Evolutionary conservation across 2,113 vertebrate genomes (phyloP), one percentile per base, ranked within the genome.

Genomic region (Gobio gobio): DNA sequence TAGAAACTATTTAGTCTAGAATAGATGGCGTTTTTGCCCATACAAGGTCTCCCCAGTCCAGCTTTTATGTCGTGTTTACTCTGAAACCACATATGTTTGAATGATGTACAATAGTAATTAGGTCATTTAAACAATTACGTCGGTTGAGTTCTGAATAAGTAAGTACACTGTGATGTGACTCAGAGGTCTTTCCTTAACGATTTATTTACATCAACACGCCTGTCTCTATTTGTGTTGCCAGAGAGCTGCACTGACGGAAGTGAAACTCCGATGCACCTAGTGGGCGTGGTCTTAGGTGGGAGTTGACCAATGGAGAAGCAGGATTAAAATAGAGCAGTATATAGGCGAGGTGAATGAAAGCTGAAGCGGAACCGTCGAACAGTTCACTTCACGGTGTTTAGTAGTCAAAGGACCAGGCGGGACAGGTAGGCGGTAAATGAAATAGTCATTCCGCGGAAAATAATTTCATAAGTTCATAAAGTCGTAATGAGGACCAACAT

Each of bases 271-370:
- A 75, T 64, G 85, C 43, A 78, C 73, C 45, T 58, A 63, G 26
- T 82, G 88, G 91, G 90, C 63, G 92, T 90, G 20, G 87, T 84
- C 91, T 18, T 20, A 73, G 7, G 86, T 29, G 77, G 84, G 64
- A 85, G 56, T 82, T 4, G 83, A 47, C 94, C 93, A 95, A 95
- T 95, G 45, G 87, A 66, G 24, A 6, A 59, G 14, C 54, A 63
- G 86, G 91, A 93, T 90, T 93, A 93, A 95, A 95, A 95, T 95
- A 95, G 94, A 92, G 84, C 73, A 75, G 83, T 94, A 94, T 94
- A 94, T 91, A 95, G 91, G 49, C 0, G 88, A 90, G 79, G 83
- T 89, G 66, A 87, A 82, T 77, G 74, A 73, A 80, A 16, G 8
- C 82, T 72, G 64, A 56, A 56, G 45, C 36, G 76, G 26, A 40